Percentiles rank a stretch among this genome's conserved stretches.
Evolutionary conservation across 2,888 invertebrate species (phyloP).

Genomic region (Coelogynopora nodosa): DNA sequence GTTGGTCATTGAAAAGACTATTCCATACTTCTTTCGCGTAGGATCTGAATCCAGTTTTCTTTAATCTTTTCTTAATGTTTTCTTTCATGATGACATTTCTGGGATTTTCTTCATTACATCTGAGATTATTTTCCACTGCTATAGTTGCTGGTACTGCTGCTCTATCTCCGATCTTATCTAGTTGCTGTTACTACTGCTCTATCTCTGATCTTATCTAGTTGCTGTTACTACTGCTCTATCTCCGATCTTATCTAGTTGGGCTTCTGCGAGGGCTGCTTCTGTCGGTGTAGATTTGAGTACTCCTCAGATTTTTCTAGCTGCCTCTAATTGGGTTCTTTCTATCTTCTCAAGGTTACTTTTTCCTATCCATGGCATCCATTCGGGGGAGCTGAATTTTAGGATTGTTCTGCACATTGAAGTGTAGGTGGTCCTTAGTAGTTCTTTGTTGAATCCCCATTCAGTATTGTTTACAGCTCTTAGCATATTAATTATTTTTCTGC

Average conservation of each 20-base stretch:
- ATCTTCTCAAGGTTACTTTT: background rate
- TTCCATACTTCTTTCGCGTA: background rate
- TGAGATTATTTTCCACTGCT: background rate
- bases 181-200: background rate
- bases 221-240: background rate
- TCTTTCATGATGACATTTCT: background rate
- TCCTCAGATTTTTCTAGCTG: background rate
- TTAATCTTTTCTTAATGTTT: background rate
- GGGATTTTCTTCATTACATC: background rate
- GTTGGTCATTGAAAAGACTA: background rate
- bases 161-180: background rate
- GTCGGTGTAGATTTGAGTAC: background rate
- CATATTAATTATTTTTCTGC: background rate
- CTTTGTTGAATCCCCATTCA: background rate
- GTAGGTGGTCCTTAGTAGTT: background rate
- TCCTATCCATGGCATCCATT: background rate
- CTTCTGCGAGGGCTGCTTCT: background rate
- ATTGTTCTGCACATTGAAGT: background rate
- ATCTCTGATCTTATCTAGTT: background rate
- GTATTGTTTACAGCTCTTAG: background rate
- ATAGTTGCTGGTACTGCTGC: background rate
- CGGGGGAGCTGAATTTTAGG: background rate
- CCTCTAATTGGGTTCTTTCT: background rate
- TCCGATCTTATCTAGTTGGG: background rate
- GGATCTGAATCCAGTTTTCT: background rate